Evolutionary conservation across 1,140 invertebrate species (phyloP), one percentile per base, ranked within the genome.

Genomic region (Orchestia grillus): DNA sequence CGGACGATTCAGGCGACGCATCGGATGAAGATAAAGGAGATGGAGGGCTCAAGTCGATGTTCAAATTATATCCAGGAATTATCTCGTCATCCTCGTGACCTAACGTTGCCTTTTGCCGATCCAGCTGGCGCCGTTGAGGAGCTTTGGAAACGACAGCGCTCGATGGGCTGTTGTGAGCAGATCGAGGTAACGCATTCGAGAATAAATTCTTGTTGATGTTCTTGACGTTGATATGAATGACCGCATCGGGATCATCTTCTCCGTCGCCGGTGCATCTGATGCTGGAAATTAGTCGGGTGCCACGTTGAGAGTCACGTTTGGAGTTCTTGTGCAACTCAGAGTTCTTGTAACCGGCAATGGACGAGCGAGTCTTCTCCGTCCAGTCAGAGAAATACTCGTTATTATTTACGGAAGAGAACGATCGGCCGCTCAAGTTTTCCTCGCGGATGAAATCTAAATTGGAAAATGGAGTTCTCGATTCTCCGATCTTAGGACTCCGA

Each of bases 191-290:
- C 3, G 92, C 23, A 40, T 45, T 94, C 44, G 92, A 15, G 41
- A 94, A 94, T 40, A 94, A 94, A 94, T 47, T 94, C 44, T 94
- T 94, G 16, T 94, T 94, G 1, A 94, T 94, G 40, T 94, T 94
- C 15, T 47, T 94, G 44, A 94, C 92, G 44, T 94, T 94, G 41
- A 94, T 94, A 44, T 94, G 92, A n/a, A 94, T 94, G 3, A 94
- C 92, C 6, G 92, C 92, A 94, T 94, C 92, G 40, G 92, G 92
- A 94, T 94, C 92, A 47, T 94, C 92, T 47, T 94, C 92, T 40
- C 92, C 92, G n/a, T 94, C 92, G 28, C 92, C 92, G n/a, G 92
- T 94, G 92, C 92, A 94, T n/a, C 92, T 44, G 92, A 94, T n/a
- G 44, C 44, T 45, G 0, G 92, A 94, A 47, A 94, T n/a, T 11